phyloP scores from a whole-genome alignment of 2,113 vertebrate species.

The Melanerpes formicivorus region DNA sequence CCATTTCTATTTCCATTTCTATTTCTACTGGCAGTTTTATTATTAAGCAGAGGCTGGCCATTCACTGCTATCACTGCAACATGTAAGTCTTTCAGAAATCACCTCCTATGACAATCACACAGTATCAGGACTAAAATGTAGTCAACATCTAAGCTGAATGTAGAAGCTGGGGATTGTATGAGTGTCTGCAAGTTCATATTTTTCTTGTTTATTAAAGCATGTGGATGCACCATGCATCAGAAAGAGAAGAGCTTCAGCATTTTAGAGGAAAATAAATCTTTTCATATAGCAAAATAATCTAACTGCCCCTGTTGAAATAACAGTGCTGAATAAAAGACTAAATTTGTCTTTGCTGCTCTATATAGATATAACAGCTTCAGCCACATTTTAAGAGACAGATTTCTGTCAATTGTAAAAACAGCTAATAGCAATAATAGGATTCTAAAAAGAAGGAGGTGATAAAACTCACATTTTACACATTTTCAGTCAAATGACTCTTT shows the following conservation, averaged over 20 bases:
- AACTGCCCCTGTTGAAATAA: background rate
- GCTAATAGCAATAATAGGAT: background rate
- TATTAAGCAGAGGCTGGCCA: background rate
- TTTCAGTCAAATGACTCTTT: slow-evolving; percentile 23
- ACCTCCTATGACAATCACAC: background rate
- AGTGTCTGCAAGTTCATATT: background rate
- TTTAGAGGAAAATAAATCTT: background rate
- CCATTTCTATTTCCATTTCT: no score
- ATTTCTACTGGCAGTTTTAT: no score
- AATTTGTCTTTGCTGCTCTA: background rate
- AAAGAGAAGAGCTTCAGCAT: background rate
- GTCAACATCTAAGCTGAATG: background rate
- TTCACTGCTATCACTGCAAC: background rate
- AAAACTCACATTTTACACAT: background rate
- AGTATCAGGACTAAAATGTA: background rate
- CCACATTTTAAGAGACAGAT: background rate
- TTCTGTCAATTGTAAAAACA: slow-evolving; percentile 8
- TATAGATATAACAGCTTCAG: background rate
- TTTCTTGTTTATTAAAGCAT: background rate
- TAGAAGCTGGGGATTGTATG: background rate
- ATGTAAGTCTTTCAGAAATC: background rate
- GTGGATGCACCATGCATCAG: background rate
- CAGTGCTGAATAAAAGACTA: background rate
- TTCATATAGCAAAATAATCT: background rate
- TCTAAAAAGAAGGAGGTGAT: background rate